Evolutionary conservation across 2,888 invertebrate genomes (phyloP).

Genomic region (Agriopis leucophaearia): DNA sequence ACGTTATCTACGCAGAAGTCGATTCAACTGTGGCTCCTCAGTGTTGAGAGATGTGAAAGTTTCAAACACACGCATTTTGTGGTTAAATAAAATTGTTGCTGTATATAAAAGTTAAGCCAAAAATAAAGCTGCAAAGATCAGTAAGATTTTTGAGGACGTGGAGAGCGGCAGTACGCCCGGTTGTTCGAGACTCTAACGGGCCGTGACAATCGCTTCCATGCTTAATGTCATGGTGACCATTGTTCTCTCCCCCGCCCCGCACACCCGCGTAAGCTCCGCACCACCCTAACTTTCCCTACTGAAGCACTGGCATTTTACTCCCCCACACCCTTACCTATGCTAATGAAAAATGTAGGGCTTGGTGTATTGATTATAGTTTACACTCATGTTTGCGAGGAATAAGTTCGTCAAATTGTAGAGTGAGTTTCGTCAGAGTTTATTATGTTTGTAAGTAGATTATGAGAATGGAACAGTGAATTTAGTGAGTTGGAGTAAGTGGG

Average conservation of each 20-base stretch:
- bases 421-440: slow-evolving; percentile 48
- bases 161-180: slow-evolving; percentile 75
- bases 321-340: slow-evolving; percentile 70
- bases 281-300: slow-evolving; percentile 67
- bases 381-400: slow-evolving; percentile 39
- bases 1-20: slow-evolving; percentile 18
- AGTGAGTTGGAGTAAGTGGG: slow-evolving; percentile 54
- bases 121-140: slow-evolving; percentile 53
- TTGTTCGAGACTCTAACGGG: slow-evolving; percentile 77
- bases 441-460: slow-evolving; percentile 57
- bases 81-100: slow-evolving; percentile 35
- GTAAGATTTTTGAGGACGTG: slow-evolving; percentile 69
- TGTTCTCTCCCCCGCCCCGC: slow-evolving; percentile 70
- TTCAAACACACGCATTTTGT: slow-evolving; percentile 6
- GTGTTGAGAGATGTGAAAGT: slow-evolving; percentile 14
- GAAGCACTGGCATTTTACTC: slow-evolving; percentile 77
- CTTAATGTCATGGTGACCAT: slow-evolving; percentile 86
- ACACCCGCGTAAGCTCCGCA: slow-evolving; percentile 54
- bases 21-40: slow-evolving; percentile 2
- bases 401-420: slow-evolving; percentile 30
- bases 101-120: slow-evolving; percentile 33
- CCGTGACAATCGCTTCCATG: slow-evolving; percentile 85
- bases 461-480: slow-evolving; percentile 58
- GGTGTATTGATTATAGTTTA: slow-evolving; percentile 63
- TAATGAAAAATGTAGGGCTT: slow-evolving; percentile 74